These are phyloP conservation scores for Arizona elegans DNA, from an alignment of 2,113 vertebrate species.

Conservation along the genomic window DNA sequence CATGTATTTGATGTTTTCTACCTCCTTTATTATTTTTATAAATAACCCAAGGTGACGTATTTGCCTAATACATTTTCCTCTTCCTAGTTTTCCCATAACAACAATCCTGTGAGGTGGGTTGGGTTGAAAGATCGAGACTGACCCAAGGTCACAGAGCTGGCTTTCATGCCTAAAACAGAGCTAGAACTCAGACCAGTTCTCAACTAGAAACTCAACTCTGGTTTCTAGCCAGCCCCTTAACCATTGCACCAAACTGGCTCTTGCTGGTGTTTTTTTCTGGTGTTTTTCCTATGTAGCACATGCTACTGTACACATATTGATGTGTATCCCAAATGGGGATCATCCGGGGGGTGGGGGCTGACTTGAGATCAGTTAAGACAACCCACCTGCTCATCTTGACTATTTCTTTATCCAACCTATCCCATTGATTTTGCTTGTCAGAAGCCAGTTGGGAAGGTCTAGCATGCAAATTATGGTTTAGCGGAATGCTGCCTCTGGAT, in stretches of 20 bases:
- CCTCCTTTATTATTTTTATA: not conserved
- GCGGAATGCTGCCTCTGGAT: not conserved
- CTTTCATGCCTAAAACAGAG: not conserved
- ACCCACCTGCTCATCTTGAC: no score
- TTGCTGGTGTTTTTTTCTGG: not conserved
- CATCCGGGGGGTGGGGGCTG: not conserved
- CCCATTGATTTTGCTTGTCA: not conserved
- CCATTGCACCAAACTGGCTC: not conserved
- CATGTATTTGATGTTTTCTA: not conserved
- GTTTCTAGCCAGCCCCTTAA: not conserved
- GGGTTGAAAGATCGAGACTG: not conserved
- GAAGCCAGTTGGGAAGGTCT: not conserved
- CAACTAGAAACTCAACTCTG: not conserved
- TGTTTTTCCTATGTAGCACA: not conserved
- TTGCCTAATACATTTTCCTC: not conserved
- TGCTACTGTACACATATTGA: not conserved
- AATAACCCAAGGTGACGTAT: not conserved
- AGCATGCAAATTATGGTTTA: not conserved
- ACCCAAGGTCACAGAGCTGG: not conserved
- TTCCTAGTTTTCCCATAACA: not conserved
- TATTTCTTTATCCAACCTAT: not conserved
- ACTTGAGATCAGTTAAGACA: not conserved
- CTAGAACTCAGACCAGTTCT: not conserved
- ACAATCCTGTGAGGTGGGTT: not conserved
- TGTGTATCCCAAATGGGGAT: not conserved